Conservation (phyloP, 2,888 invertebrate species). For the Flexamia atlantica region DNA sequence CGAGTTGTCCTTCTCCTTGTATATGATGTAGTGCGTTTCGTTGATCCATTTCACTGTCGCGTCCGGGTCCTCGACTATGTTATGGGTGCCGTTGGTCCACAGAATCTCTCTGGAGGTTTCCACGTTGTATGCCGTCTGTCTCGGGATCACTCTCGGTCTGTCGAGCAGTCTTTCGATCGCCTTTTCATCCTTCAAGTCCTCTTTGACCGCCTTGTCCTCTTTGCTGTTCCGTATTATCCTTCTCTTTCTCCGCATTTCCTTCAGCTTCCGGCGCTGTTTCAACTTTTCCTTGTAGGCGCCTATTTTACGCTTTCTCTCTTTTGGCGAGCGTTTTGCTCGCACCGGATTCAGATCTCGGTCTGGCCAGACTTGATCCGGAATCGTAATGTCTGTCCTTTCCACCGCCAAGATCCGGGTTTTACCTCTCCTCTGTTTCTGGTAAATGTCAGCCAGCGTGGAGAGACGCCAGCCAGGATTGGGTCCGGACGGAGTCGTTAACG, state of each 20-base stretch:
- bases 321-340: conserved; percentile 31
- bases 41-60: conserved; percentile 30
- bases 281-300: conserved; percentile 30
- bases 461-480: conserved; percentile 41
- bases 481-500: conserved; percentile 39
- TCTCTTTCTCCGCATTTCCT: conserved; percentile 9
- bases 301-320: conserved; percentile 23
- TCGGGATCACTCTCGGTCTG: not conserved
- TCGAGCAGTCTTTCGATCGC: conserved; percentile 3
- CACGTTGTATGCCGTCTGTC: conserved; percentile 8
- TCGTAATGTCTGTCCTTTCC: not conserved
- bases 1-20: conserved; percentile 2
- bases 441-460: conserved; percentile 46
- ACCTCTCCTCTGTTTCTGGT: conserved; percentile 8
- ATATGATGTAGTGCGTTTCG: conserved; percentile 33
- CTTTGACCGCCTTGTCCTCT: conserved; percentile 51
- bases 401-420: too few relatives aligned
- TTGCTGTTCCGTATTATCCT: conserved; percentile 44
- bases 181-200: conserved; percentile 28
- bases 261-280: conserved; percentile 20
- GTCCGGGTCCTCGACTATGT: conserved; percentile 10
- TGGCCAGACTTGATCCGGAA: not conserved
- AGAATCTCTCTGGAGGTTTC: conserved; percentile 17
- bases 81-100: conserved; percentile 34
- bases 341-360: not conserved